Conservation (phyloP, 2,888 invertebrate species). For the Clunio marinus region DNA sequence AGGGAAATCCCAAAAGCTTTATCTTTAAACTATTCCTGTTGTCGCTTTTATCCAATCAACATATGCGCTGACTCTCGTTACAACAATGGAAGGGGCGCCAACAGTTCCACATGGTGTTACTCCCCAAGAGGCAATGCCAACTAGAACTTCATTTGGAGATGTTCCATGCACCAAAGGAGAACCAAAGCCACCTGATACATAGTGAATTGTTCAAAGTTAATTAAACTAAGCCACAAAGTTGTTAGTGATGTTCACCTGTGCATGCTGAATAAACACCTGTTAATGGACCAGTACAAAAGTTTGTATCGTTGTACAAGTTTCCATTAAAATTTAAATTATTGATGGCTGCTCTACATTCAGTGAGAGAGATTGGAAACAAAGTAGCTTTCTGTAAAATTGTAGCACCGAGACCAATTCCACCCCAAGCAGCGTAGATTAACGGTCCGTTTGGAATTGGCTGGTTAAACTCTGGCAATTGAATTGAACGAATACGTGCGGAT, state of each 20-base stretch:
- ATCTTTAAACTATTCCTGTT: too few relatives aligned
- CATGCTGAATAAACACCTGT: constrained; percentile 43
- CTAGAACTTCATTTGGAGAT: constrained; percentile 53
- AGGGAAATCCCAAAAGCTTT: too few relatives aligned
- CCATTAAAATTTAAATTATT: constrained; percentile 43
- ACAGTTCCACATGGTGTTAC: constrained; percentile 51
- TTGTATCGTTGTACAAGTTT: constrained; percentile 44
- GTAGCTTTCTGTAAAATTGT: constrained; percentile 46
- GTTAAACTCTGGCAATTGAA: constrained; percentile 46
- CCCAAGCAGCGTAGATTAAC: constrained; percentile 46
- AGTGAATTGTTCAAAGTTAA: too few relatives aligned
- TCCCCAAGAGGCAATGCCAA: constrained; percentile 56
- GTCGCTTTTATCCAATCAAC: neutral
- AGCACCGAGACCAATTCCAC: constrained; percentile 42
- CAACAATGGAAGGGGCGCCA: constrained; percentile 50
- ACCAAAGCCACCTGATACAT: constrained; percentile 45
- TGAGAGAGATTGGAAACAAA: constrained; percentile 45
- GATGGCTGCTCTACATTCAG: constrained; percentile 43
- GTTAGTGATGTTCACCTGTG: too few relatives aligned
- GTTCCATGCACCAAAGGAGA: constrained; percentile 46
- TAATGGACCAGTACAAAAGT: constrained; percentile 53
- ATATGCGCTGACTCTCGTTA: constrained; percentile 46
- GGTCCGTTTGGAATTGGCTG: neutral
- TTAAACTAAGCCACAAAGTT: too few relatives aligned
- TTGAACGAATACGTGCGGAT: constrained; percentile 46